Percentiles rank a stretch among this genome's conserved stretches.
phyloP scores from a whole-genome alignment of 2,113 vertebrate species.

The Callaeas wilsoni region DNA sequence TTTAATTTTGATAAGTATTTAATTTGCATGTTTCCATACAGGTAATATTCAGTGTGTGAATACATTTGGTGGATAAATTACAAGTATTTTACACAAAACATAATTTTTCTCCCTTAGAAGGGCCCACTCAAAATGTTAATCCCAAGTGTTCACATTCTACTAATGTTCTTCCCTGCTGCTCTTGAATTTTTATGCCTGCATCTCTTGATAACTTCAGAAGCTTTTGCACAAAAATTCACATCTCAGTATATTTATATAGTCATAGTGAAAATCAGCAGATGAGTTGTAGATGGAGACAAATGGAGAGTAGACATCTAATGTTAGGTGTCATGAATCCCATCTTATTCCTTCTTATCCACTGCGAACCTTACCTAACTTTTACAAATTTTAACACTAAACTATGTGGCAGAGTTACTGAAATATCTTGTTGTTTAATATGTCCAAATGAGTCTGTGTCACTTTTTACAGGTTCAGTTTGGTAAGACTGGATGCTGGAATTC shows the following conservation, averaged over 20 bases:
- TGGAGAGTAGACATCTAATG: neutral
- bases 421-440: neutral
- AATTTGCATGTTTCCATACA: neutral
- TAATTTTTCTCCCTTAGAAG: neutral
- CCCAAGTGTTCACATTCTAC: neutral
- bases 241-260: neutral
- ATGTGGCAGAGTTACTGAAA: neutral
- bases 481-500: neutral
- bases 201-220: neutral
- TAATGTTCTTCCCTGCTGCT: neutral
- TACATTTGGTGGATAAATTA: neutral
- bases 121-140: neutral
- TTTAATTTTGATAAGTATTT: neutral
- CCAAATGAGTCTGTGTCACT: neutral
- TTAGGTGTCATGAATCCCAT: neutral
- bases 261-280: neutral
- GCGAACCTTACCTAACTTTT: neutral
- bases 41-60: neutral
- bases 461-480: neutral
- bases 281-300: neutral
- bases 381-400: neutral
- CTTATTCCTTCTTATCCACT: neutral
- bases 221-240: neutral
- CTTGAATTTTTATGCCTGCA: neutral
- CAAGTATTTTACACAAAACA: neutral